These are phyloP conservation scores for Plodia interpunctella DNA, from an alignment of 1,140 invertebrate species.

Conservation along the genomic window DNA sequence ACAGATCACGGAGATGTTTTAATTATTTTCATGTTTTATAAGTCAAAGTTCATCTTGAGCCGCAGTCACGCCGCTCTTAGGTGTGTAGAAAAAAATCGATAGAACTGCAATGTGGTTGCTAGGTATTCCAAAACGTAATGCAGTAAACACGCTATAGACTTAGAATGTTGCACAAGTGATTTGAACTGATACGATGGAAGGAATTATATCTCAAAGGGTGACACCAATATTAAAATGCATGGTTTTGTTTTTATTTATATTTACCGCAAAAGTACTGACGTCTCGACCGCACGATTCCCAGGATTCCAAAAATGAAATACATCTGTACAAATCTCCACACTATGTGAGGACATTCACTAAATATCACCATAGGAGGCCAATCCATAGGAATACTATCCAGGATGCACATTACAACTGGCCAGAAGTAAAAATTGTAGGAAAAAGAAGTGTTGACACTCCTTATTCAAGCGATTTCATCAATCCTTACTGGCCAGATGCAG, in stretches of 20 bases:
- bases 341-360: constrained; percentile 69
- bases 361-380: constrained; percentile 67
- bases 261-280: constrained; percentile 65
- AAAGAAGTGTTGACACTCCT: constrained; percentile 26
- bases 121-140: constrained; percentile 37
- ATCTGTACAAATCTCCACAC: constrained; percentile 50
- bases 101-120: constrained; percentile 57
- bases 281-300: constrained; percentile 57
- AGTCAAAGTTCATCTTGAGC: neutral
- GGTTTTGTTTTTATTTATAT: constrained; percentile 64
- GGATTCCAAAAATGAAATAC: constrained; percentile 52
- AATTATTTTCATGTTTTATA: constrained; percentile 10
- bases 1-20: neutral
- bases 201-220: constrained; percentile 53
- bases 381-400: constrained; percentile 52
- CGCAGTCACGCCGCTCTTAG: neutral
- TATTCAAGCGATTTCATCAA: constrained; percentile 20
- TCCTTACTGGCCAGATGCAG: constrained; percentile 3
- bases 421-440: constrained; percentile 25
- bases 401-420: constrained; percentile 52
- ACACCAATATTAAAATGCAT: constrained; percentile 63
- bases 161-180: constrained; percentile 7
- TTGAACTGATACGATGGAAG: constrained; percentile 45
- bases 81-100: constrained; percentile 55
- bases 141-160: constrained; percentile 23